Base-by-base conservation (phyloP, 92 coral and sea anemone genomes). In the Blastomussa wellsi region DNA sequence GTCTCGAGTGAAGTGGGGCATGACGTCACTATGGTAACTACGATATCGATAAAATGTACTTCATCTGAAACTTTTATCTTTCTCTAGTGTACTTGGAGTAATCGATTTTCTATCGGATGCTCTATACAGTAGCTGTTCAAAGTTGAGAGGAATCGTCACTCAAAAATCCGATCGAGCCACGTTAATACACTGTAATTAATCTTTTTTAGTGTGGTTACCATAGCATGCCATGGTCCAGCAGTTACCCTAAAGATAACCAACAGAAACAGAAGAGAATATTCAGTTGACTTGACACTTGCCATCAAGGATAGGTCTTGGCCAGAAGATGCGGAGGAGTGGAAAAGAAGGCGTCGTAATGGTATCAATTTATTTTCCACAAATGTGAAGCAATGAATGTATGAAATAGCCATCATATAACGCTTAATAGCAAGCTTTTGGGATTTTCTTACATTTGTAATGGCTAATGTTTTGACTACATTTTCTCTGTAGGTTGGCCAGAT, bases 401-500 rank as follows among this genome's bases (percentile, higher is more conserved):
- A 24, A 29, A 29, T 5, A 24, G 32, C 68, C 36, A 65, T 24
- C 33, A 65, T 29, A 38, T 7, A 70, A 1, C 9, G 24, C 22
- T 3, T 16, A 33, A 14, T 62, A 1, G 68, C 28, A 62, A n/a
- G 68, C 32, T 62, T 48, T 7, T 16, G 1, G 44, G 4, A 41
- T 41, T 41, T 41, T 41, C 7, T 3, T 41, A 41, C 44, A 7
- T 41, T 41, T 7, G 2, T 38, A 59, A 22, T 26, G 60, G n/a
- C 38, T 26, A 10, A 6, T 67, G 70, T 62, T n/a, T 37, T 57
- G 38, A 51, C 17, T n/a, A n/a, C n/a, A n/a, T n/a, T 14, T 53
- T 88, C 5, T 19, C 39, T 37, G 26, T 20, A 92, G 95, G 90
- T 17, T 94, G 97, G 97, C 97, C 97, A n/a, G 77, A 51, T 15